These are phyloP conservation scores for Dendroctonus ponderosae DNA, from an alignment of 1,140 invertebrate species.

Conservation along the genomic window DNA sequence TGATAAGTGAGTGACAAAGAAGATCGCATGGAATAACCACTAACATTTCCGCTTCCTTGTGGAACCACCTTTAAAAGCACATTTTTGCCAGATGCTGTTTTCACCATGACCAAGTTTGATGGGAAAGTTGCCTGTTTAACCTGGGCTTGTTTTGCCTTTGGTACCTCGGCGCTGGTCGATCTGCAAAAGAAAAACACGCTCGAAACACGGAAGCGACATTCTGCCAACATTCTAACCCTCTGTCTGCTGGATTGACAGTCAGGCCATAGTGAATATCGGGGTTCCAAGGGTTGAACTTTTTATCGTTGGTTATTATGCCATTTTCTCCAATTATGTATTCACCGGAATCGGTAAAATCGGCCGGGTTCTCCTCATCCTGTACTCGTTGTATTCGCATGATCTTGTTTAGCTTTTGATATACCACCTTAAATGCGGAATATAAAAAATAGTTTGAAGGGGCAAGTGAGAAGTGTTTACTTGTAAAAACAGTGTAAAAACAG, in stretches of 20 bases:
- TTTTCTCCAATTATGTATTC: slow-evolving; percentile 40
- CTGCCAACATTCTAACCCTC: slow-evolving; percentile 33
- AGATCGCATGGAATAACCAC: background rate
- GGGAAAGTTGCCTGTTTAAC: slow-evolving; percentile 29
- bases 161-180: background rate
- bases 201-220: no score
- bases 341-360: slow-evolving; percentile 41
- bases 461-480: no score
- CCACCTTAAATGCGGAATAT: slow-evolving; percentile 18
- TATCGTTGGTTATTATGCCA: slow-evolving; percentile 35
- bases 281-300: slow-evolving; percentile 50
- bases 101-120: slow-evolving; percentile 48
- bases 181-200: no score
- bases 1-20: background rate
- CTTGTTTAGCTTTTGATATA: slow-evolving; percentile 39
- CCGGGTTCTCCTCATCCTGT: slow-evolving; percentile 35
- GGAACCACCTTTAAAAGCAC: slow-evolving; percentile 49
- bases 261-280: slow-evolving; percentile 50
- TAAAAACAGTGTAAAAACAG: no score
- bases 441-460: background rate
- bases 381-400: slow-evolving; percentile 37
- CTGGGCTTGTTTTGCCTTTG: background rate
- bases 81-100: slow-evolving; percentile 49
- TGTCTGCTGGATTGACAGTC: slow-evolving; percentile 46
- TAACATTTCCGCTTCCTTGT: slow-evolving; percentile 39